These are phyloP conservation scores for Drosophila malerkotliana DNA, from an alignment of 1,140 invertebrate species.

Conservation along the genomic window DNA sequence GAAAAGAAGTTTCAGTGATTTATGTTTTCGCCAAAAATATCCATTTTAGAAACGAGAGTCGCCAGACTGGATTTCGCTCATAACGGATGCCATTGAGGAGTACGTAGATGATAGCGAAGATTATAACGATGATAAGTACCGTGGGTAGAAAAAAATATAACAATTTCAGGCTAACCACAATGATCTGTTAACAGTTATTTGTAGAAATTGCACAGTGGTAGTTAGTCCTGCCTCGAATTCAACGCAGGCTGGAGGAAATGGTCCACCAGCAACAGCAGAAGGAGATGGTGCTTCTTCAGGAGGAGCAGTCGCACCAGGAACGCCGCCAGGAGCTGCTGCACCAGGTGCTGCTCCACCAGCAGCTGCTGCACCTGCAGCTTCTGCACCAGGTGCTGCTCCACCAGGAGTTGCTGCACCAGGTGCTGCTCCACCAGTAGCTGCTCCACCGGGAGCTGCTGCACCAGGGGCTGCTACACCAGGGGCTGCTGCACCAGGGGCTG, in stretches of 20 bases:
- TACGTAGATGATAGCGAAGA: constrained; percentile 26
- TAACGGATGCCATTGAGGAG: constrained; percentile 14
- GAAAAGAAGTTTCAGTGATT: neutral
- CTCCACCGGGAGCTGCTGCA: neutral
- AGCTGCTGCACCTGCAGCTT: constrained; percentile 4
- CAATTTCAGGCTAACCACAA: neutral
- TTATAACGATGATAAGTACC: constrained; percentile 30
- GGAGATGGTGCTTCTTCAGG: neutral
- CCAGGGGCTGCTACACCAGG: neutral
- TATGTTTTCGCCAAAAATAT: neutral
- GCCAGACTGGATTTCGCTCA: constrained; percentile 42
- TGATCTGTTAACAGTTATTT: constrained; percentile 41
- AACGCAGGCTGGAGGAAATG: neutral
- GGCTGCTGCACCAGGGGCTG: neutral
- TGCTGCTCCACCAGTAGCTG: neutral
- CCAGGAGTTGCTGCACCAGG: neutral
- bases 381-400: neutral
- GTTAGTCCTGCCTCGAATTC: constrained; percentile 12
- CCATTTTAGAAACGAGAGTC: constrained; percentile 30
- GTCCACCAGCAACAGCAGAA: neutral
- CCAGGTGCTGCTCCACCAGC: neutral
- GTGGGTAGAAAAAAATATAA: constrained; percentile 18
- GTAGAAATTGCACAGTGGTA: constrained; percentile 62
- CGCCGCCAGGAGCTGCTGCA: neutral
- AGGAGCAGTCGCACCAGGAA: neutral